phyloP scores from a whole-genome alignment of 2,113 vertebrate genomes.

The human region DNA sequence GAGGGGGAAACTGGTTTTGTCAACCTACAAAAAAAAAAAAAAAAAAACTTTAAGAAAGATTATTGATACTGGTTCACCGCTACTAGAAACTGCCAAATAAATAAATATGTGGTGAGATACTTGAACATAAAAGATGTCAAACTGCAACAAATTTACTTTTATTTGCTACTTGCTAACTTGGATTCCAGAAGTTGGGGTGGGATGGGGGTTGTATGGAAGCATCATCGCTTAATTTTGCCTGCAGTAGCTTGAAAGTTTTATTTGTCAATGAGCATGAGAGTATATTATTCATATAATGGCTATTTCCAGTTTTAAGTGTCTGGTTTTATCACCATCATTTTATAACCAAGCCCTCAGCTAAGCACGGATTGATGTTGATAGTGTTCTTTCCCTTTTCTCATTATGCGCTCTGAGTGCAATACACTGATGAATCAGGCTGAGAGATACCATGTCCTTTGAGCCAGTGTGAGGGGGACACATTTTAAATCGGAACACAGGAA shows the following conservation, averaged over 20 bases:
- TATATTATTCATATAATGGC: background rate
- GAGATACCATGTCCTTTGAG: background rate
- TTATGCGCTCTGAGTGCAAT: background rate
- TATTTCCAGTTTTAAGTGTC: background rate
- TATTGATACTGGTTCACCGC: background rate
- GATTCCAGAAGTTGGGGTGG: background rate
- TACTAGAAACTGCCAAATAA: background rate
- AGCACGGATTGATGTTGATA: background rate
- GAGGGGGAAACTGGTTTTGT: background rate
- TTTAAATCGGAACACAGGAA: background rate
- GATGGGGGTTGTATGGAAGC: background rate
- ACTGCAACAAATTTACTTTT: background rate
- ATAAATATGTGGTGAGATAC: background rate
- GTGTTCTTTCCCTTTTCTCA: background rate
- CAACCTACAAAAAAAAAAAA: background rate
- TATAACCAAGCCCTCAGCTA: background rate
- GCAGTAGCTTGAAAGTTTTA: background rate
- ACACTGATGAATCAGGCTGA: background rate
- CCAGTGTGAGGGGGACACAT: background rate
- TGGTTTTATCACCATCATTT: constrained; percentile 12
- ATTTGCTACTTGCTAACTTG: background rate
- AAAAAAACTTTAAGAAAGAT: background rate
- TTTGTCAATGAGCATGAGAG: background rate
- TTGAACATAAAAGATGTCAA: background rate
- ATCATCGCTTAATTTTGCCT: background rate